Base-by-base conservation (phyloP, 2,113 vertebrate species). In the Thalassoma bifasciatum region DNA sequence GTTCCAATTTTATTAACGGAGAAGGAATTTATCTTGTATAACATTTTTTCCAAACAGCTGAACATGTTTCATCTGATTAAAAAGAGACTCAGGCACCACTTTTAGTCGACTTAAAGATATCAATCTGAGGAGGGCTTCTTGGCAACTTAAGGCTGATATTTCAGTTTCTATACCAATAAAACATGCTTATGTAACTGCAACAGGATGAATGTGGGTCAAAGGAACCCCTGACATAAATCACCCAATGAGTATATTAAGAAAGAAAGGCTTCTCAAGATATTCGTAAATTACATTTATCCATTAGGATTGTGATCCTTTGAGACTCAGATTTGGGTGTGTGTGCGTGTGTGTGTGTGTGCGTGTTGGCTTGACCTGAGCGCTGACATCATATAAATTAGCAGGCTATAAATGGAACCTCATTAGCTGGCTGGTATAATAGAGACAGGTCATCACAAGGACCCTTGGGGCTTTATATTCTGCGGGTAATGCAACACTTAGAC, bases 321-420 rank as follows among this genome's bases (percentile, higher is more conserved):
- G 85, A 75, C 57, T 36, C 26, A 7, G 16, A 52, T 66, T 36
- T 24, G 54, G n/a, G 66, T 74, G n/a, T 54, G 59, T 61, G 72
- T 71, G 61, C 58, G 70, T 47, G 30, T n/a, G 66, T 65, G 47
- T 67, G 66, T 67, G 62, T 83, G 72, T 65, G 69, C 72, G 79
- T 72, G 82, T 75, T 76, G 38, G 79, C 50, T 65, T 85, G 87
- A 92, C 91, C 91, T 84, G 49, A 81, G 69, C 81, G 57, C 51
- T 92, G 88, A 91, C 90, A 90, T 91, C 77, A 82, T 86, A 89
- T 86, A 89, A 92, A 92, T 91, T 86, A 89, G 83, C 44, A 53
- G 75, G 30, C 90, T 93, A 93, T 88, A 88, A 89, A 85, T 83
- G 86, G 91, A 90, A 93, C 51, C 90, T 92, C 89, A 92, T 92